These are phyloP conservation scores for Gila orcuttii DNA, from an alignment of 2,113 vertebrate genomes.

Conservation along the genomic window DNA sequence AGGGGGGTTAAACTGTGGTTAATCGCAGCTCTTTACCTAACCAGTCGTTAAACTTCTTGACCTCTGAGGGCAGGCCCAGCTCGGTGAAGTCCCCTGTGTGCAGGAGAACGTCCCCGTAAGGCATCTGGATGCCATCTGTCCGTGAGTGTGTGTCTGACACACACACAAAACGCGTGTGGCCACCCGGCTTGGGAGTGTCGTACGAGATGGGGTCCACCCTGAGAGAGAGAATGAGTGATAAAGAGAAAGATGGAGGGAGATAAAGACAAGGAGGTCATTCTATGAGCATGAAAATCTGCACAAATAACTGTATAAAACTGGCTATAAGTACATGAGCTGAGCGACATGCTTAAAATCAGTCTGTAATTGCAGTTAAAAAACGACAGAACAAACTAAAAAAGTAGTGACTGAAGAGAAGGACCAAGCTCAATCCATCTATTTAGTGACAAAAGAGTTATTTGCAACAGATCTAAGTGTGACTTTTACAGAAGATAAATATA, in stretches of 20 bases:
- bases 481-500: no score
- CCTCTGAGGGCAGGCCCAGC: conserved; percentile 98
- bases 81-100: conserved; percentile 99
- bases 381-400: neutral
- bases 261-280: neutral
- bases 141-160: conserved; percentile 98
- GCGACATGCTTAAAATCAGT: neutral
- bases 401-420: neutral
- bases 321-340: neutral
- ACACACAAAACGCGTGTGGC: conserved; percentile 98
- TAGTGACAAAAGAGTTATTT: neutral
- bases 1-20: conserved; percentile 77
- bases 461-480: neutral
- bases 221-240: conserved; percentile 72
- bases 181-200: conserved; percentile 94
- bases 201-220: conserved; percentile 99
- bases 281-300: neutral
- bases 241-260: conserved; percentile 8
- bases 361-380: neutral
- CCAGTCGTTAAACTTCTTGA: conserved; percentile 99
- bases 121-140: conserved; percentile 99
- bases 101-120: conserved; percentile 97
- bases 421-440: neutral
- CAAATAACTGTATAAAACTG: neutral
- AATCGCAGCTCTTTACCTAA: conserved; percentile 94